These are phyloP conservation scores for Drosophila birchii DNA, from an alignment of 2,888 invertebrate genomes.

Conservation along the genomic window DNA sequence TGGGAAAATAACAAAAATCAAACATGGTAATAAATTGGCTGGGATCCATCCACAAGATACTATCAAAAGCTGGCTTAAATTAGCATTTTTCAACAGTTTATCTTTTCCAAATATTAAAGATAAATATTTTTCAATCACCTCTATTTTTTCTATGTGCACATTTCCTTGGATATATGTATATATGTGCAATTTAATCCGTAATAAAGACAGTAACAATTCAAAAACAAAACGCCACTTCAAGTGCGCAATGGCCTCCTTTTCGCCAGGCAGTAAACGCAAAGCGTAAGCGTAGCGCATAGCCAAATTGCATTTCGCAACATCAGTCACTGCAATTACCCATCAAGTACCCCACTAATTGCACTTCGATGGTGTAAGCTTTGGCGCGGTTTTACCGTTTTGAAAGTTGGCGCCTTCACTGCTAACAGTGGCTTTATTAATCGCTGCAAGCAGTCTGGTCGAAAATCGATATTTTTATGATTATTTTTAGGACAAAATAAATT, in stretches of 20 bases:
- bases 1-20: constrained; percentile 5
- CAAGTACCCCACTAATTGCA: constrained; percentile 31
- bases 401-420: constrained; percentile 3
- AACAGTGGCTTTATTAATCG: not conserved
- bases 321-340: constrained; percentile 32
- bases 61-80: not conserved
- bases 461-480: too few relatives aligned
- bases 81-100: not conserved
- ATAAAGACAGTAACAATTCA: constrained; percentile 15
- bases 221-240: constrained; percentile 42
- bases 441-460: too few relatives aligned
- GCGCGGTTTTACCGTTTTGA: not conserved
- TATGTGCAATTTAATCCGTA: constrained; percentile 57
- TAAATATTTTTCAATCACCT: not conserved
- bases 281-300: constrained; percentile 42
- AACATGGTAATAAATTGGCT: not conserved
- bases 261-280: constrained; percentile 30
- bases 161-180: constrained; percentile 41
- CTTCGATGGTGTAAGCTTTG: constrained; percentile 31
- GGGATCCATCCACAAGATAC: not conserved
- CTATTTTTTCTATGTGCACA: not conserved
- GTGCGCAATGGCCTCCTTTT: constrained; percentile 58
- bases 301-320: constrained; percentile 53
- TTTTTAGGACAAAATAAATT: too few relatives aligned
- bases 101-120: not conserved